phyloP scores from a whole-genome alignment of 2,888 invertebrate genomes.

The Boloria euphrosyne region DNA sequence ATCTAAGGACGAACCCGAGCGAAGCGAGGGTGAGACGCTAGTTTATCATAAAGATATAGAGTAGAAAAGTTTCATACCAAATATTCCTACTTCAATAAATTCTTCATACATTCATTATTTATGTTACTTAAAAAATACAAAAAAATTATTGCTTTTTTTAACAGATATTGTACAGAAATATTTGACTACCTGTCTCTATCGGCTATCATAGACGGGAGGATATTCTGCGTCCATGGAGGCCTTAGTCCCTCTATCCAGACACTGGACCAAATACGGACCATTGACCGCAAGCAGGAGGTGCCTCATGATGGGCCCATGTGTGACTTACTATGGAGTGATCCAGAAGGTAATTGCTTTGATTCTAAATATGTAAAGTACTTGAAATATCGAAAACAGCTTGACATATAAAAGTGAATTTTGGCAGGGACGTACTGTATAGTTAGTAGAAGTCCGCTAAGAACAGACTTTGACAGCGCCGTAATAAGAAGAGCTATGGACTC shows the following conservation, averaged over 20 bases:
- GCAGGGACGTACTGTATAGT: no score
- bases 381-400: no score
- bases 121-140: no score
- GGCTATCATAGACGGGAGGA: constrained; percentile 98
- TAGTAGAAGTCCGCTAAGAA: no score
- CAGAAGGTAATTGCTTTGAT: constrained; percentile 87
- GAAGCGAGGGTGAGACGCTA: no score
- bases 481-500: no score
- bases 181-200: constrained; percentile 98
- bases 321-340: constrained; percentile 99
- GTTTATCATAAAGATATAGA: no score
- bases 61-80: background rate
- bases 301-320: constrained; percentile 99
- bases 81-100: background rate
- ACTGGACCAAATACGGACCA: constrained; percentile 98
- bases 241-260: constrained; percentile 99
- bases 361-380: no score
- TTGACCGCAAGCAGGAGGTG: constrained; percentile 99
- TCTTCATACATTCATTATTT: background rate
- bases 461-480: no score
- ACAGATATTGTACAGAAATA: constrained; percentile 97
- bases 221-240: constrained; percentile 99
- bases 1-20: no score
- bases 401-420: no score
- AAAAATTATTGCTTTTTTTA: constrained; percentile 23